Base-by-base conservation (phyloP, 1,140 invertebrate species). In the Cydia pomonella region DNA sequence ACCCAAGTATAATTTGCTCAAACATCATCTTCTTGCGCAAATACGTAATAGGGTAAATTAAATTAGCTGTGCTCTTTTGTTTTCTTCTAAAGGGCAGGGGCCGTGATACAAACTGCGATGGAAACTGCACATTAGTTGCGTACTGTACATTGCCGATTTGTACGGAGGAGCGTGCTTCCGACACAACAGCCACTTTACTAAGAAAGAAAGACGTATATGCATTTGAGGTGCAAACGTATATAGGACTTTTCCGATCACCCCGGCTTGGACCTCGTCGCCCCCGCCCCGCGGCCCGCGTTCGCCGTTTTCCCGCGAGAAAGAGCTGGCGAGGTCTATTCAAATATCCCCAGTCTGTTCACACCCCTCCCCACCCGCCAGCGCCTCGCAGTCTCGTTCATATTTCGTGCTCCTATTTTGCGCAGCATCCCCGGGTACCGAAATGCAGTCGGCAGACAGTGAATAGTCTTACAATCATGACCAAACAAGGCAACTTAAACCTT, bases 311-410 rank as follows among this genome's bases (percentile, higher is more conserved):
- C 77, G 83, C 77, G 82, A 62, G 86, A 90, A 85, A 89, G 87
- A 87, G 88, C 82, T 80, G 82, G 83, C 84, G 80, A 87, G 79
- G 87, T 92, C 89, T 92, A 92, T 92, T 91, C 89, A 92, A 91
- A 92, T 91, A 91, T 87, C 84, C 86, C 91, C 82, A 88, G 81
- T 90, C 91, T 90, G 84, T 90, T 91, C 91, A 75, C 88, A 88
- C 90, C 88, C 83, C 86, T 82, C 89, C 84, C 79, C 85, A 84
- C 84, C 86, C 85, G 82, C 85, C 83, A 89, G 91, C 93, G 92
- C 93, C 93, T 89, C 85, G 92, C 91, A 92, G 93, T 93, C 93
- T 93, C 93, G 92, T 93, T 93, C 88, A 93, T 92, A 93, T 93
- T 91, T 90, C 87, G 90, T 87, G 84, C 83, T 91, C 87, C 88